Conservation (phyloP, 2,113 vertebrate species). For the Mesocricetus auratus region DNA sequence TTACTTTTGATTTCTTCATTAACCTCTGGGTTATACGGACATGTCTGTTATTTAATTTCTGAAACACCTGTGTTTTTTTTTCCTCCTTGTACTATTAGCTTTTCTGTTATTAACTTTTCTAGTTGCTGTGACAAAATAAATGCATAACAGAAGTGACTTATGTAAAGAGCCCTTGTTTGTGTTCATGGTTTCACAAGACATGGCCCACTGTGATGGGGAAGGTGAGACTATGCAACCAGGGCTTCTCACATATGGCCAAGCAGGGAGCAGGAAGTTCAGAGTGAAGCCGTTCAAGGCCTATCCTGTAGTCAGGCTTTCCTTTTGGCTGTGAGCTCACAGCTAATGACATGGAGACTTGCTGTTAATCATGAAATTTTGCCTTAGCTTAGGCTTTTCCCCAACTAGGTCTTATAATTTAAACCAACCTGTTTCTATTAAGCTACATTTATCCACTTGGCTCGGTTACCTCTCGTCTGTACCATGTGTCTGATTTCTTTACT, state of each 20-base stretch:
- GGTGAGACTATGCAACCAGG: not conserved
- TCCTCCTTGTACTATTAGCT: not conserved
- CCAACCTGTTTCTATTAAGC: not conserved
- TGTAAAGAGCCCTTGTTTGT: not conserved
- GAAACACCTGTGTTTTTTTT: not conserved
- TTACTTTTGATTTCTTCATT: slow-evolving; percentile 14
- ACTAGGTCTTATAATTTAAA: not conserved
- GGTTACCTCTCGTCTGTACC: not conserved
- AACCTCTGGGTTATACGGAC: not conserved
- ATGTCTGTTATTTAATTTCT: not conserved
- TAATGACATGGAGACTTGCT: not conserved
- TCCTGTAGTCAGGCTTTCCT: not conserved
- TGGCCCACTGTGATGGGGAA: not conserved
- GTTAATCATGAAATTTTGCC: not conserved
- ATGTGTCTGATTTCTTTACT: not conserved
- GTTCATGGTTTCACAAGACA: not conserved
- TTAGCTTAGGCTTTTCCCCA: not conserved
- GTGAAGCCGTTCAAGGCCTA: not conserved
- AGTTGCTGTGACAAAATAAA: not conserved
- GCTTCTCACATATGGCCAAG: not conserved
- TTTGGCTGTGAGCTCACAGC: not conserved
- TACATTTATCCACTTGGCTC: not conserved
- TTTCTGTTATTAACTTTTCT: not conserved
- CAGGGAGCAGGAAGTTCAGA: not conserved
- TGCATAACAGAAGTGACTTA: not conserved